Evolutionary conservation across 2,888 invertebrate genomes (phyloP), one percentile per base, ranked within the genome.

Genomic region (Lathronympha strigana): DNA sequence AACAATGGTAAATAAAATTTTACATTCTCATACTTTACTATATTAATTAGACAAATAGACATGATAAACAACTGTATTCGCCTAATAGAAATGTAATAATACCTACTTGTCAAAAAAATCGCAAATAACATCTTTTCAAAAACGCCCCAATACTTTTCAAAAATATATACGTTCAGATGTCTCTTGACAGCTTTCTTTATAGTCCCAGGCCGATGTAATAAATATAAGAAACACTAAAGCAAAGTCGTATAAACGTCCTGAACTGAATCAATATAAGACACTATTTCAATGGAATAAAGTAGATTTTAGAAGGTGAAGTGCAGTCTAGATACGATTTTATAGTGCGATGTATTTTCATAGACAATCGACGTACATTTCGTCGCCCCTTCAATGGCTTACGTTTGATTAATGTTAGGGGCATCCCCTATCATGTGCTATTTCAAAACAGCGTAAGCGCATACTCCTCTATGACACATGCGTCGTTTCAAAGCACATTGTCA

Each of bases 331-430:
- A 57, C 31, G 57, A 57, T 57, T 6, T 28, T 45, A 45, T 43
- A 8, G 19, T 31, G 45, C 9, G 28, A n/a, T 45, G 58, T 49
- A 79, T 81, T 81, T 80, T 78, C 69, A 83, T 82, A 86, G 84
- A 87, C 82, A 84, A 84, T 82, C 82, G 86, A 81, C 80, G 82
- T 83, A 81, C 80, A 83, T 84, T 83, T 88, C 88, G 73, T 81
- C 90, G 86, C 91, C 90, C 90, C 80, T 84, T 86, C 85, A 86
- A 87, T 89, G 85, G 86, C 81, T 79, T 77, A 77, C 83, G 80
- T 87, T 90, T 91, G 91, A 91, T 91, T 90, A 90, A 91, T 91
- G 88, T 77, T 72, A 73, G 74, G 73, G 80, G 79, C 81, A 80
- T 75, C 73, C 71, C 84, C 87, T 82, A 75, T 72, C 73, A 69